These are phyloP conservation scores for Drosophila barbarae DNA, from an alignment of 2,888 invertebrate species.

Conservation along the genomic window DNA sequence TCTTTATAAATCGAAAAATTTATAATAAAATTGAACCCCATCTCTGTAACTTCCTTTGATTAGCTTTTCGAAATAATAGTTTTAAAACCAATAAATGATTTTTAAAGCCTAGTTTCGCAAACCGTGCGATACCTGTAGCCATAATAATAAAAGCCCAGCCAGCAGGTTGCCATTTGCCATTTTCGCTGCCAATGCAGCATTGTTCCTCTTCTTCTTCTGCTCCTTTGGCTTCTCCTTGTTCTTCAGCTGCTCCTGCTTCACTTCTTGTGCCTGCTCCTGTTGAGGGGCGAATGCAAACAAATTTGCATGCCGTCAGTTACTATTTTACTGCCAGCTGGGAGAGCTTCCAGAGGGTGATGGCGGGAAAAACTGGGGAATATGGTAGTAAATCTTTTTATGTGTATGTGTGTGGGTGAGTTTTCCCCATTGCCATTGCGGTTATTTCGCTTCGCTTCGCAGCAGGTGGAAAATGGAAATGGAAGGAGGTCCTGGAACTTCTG, in stretches of 20 bases:
- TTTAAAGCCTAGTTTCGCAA: not conserved
- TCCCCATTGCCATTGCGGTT: constrained; percentile 57
- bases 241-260: constrained; percentile 13
- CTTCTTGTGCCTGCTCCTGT: constrained; percentile 5
- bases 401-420: constrained; percentile 22
- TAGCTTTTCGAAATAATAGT: not conserved
- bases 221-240: constrained; percentile 27
- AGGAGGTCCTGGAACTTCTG: constrained; percentile 35
- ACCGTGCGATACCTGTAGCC: constrained; percentile 28
- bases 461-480: constrained; percentile 30
- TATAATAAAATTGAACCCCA: too few species aligned
- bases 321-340: constrained; percentile 74
- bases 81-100: not conserved
- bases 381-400: constrained; percentile 70
- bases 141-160: constrained; percentile 72
- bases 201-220: constrained; percentile 32
- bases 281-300: constrained; percentile 66
- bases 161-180: constrained; percentile 64
- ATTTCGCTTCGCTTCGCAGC: constrained; percentile 42
- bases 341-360: constrained; percentile 22
- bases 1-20: too few species aligned
- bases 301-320: constrained; percentile 74
- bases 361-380: constrained; percentile 2
- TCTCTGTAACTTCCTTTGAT: not conserved
- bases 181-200: constrained; percentile 59